A percentile compares a stretch with the other conserved stretches of the same genome.
Conservation (phyloP, 2,113 vertebrate genomes). For the Amblyornis subalaris region DNA sequence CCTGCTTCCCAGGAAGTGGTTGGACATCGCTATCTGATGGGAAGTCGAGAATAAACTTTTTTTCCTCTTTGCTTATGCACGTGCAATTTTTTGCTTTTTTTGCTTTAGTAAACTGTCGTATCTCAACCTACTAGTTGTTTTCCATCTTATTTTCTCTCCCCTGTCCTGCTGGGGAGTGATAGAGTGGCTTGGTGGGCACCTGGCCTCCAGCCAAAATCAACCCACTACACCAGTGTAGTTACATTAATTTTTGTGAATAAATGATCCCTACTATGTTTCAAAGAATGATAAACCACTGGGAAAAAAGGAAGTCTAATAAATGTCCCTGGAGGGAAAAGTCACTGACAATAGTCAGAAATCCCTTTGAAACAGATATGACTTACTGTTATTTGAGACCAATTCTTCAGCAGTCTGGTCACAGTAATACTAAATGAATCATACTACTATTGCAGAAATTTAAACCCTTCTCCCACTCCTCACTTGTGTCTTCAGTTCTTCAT, state of each 20-base stretch:
- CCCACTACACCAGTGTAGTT: not conserved
- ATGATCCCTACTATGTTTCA: not conserved
- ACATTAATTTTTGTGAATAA: not conserved
- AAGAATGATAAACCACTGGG: not conserved
- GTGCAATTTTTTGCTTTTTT: not conserved
- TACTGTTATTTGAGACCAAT: not conserved
- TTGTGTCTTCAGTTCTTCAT: not conserved
- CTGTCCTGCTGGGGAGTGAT: not conserved
- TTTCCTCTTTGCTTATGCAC: not conserved
- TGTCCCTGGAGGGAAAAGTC: not conserved
- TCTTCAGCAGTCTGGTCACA: not conserved
- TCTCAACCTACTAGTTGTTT: not conserved
- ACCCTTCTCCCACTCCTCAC: not conserved
- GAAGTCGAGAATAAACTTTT: not conserved
- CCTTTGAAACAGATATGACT: not conserved
- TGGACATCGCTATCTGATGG: not conserved
- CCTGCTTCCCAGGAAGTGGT: not conserved
- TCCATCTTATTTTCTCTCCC: not conserved
- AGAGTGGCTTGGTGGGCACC: not conserved
- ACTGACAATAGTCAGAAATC: not conserved
- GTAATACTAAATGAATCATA: not conserved
- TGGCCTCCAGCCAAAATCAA: not conserved
- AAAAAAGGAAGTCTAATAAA: not conserved
- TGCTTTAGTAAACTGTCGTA: not conserved
- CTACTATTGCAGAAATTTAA: not conserved